Conservation (phyloP, 2,113 vertebrate species). For the Corythornis cristatus region DNA sequence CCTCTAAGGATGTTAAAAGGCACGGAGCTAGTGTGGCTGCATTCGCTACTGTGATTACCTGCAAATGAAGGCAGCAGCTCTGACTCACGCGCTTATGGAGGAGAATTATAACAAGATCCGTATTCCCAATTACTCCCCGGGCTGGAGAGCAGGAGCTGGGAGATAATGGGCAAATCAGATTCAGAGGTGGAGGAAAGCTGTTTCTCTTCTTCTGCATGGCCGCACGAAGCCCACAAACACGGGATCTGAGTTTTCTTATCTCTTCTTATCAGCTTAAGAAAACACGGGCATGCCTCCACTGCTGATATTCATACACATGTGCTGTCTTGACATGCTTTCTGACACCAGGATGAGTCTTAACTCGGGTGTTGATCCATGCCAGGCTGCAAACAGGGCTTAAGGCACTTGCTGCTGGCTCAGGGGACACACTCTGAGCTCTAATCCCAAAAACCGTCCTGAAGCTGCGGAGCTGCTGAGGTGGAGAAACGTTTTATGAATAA, state of each 20-base stretch:
- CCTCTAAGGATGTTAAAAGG: conserved; percentile 21
- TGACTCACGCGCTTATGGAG: conserved; percentile 55
- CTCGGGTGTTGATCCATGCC: background rate
- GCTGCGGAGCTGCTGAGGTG: background rate
- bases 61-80: conserved; percentile 56
- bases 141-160: conserved; percentile 24
- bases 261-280: background rate
- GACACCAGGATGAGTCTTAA: background rate
- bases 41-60: conserved; percentile 50
- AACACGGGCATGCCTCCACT: background rate
- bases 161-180: conserved; percentile 55
- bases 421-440: background rate
- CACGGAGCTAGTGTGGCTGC: conserved; percentile 12
- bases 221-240: background rate
- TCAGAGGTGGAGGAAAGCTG: background rate
- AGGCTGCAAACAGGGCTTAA: background rate
- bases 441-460: background rate
- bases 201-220: conserved; percentile 7
- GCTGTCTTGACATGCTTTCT: background rate
- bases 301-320: background rate
- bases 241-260: background rate
- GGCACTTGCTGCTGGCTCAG: background rate
- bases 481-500: background rate
- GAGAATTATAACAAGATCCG: conserved; percentile 50
- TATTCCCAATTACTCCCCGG: conserved; percentile 14